Evolutionary conservation across 1,140 invertebrate genomes (phyloP).

Genomic region (Paracyclopina nana): DNA sequence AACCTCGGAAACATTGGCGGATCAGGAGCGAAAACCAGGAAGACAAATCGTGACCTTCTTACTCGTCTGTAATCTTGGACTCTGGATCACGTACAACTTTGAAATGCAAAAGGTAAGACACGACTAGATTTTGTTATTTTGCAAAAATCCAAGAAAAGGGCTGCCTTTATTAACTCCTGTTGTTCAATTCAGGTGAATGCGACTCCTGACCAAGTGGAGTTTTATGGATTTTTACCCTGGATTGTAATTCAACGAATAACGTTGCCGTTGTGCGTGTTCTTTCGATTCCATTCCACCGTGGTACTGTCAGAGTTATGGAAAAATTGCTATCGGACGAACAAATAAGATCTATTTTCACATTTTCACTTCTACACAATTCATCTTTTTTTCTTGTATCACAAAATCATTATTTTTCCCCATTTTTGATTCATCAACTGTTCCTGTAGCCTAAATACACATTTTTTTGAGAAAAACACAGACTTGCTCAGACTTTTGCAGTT

Average conservation of each 20-base stretch:
- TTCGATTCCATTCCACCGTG: conserved; percentile 80
- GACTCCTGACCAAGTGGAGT: conserved; percentile 44
- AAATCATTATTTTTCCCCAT: no score
- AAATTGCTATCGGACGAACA: conserved; percentile 47
- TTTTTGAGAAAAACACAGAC: no score
- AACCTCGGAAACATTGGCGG: no score
- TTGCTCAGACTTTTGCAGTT: no score
- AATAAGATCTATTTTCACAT: neutral
- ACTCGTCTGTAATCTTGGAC: neutral
- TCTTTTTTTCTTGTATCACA: no score
- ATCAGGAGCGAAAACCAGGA: neutral
- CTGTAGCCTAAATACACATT: no score
- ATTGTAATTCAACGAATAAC: conserved; percentile 78
- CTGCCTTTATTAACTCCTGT: neutral
- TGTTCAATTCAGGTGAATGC: conserved; percentile 9
- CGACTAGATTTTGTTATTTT: neutral
- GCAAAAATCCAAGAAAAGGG: neutral
- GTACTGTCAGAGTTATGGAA: conserved; percentile 96
- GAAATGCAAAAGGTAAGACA: neutral
- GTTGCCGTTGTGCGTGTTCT: conserved; percentile 85
- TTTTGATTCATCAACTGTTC: no score
- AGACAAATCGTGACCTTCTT: neutral
- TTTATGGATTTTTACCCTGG: conserved; percentile 87
- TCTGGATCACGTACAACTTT: neutral
- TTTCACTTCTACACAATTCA: no score